Base-by-base conservation (phyloP, 1,140 invertebrate species). In the Lineus longissimus region DNA sequence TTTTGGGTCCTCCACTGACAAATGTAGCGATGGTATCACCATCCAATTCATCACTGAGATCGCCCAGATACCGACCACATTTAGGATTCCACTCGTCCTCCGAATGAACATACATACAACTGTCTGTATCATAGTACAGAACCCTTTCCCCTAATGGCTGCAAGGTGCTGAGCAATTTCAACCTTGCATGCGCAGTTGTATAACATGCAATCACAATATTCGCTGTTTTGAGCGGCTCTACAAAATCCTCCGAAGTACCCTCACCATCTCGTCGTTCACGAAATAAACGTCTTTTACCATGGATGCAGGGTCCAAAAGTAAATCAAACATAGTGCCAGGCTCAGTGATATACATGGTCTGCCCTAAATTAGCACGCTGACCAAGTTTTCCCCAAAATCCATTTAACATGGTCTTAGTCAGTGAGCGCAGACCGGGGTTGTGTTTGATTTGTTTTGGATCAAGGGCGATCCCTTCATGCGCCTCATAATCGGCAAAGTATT, bases 381-480 rank as follows among this genome's bases (percentile, higher is more conserved):
- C 62, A 61, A 70, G 66, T 62, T 66, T 70, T 22, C 80, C 75
- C 72, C 68, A 74, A 58, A 72, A 70, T 2, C 56, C 61, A 62
- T 75, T 75, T 15, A 74, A 60, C 31, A 51, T 58, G 2, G 74
- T 40, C 61, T 75, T 75, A 6, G 70, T 55, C 25, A 73, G 19
- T 23, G 45, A 31, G 25, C 72, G 54, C 11, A 70, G 31, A 19
- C 77, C 79, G 0, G 73, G 69, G 63, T 83, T 84, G 54, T 72
- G 65, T 40, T 40, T 59, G 41, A 83, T 80, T 59, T 73, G 70
- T 9, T 71, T 54, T 9, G 7, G 33, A 29, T 82, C 72, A n/a
- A 84, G 61, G 15, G 55, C 29, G 45, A 84, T 62, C 17, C 75
- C 76, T 70, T 84, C 76, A 17, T 69, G 64, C 41, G 73, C 47